These are phyloP conservation scores for Ceyx melanurus DNA, from an alignment of 2,113 vertebrate genomes.

Conservation along the genomic window DNA sequence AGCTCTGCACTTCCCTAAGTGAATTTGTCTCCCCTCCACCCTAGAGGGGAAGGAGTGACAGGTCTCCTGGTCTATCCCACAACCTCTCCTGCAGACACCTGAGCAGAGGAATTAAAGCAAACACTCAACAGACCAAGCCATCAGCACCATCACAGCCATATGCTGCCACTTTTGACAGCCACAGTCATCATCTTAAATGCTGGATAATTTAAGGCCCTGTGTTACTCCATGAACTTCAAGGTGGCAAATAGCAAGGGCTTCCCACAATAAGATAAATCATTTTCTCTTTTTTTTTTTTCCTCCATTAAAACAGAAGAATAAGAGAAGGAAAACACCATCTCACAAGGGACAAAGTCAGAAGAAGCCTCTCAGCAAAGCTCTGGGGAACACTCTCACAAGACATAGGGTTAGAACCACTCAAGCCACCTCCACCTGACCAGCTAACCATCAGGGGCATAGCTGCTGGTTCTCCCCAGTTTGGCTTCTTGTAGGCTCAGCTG, in stretches of 20 bases:
- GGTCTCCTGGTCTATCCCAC: background rate
- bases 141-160: background rate
- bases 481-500: background rate
- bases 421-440: background rate
- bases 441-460: background rate
- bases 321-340: background rate
- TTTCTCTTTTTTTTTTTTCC: background rate
- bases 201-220: background rate
- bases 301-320: background rate
- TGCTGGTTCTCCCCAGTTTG: fast-evolving
- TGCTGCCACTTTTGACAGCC: background rate
- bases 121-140: background rate
- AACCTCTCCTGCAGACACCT: background rate
- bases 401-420: background rate
- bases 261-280: background rate
- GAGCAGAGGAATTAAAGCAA: background rate
- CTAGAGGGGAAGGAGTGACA: background rate
- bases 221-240: background rate
- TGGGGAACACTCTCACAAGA: background rate
- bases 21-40: background rate
- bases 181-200: fast-evolving
- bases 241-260: background rate
- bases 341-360: background rate
- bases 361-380: background rate
- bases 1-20: background rate